phyloP scores from a whole-genome alignment of 1,140 invertebrate species.

The Manduca sexta region DNA sequence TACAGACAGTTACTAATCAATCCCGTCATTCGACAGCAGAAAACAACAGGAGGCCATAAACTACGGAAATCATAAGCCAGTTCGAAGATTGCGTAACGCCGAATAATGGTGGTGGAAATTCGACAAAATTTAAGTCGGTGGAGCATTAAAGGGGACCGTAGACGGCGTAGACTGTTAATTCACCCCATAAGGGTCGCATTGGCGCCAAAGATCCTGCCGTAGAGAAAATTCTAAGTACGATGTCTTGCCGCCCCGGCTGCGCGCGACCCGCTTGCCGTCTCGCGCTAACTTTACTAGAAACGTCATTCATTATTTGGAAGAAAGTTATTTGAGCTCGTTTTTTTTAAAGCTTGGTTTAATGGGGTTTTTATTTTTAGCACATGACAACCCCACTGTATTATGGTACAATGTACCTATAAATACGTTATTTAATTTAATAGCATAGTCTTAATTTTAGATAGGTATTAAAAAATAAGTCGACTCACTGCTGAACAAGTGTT shows the following conservation, averaged over 20 bases:
- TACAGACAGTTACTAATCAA: too few relatives aligned
- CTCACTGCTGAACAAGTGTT: too few relatives aligned
- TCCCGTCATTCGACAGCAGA: slow-evolving; percentile 5
- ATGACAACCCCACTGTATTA: too few relatives aligned
- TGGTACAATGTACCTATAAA: too few relatives aligned
- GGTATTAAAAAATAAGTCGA: too few relatives aligned
- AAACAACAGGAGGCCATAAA: slow-evolving; percentile 36
- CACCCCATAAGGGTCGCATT: slow-evolving; percentile 66
- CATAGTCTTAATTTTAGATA: too few relatives aligned
- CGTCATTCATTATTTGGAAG: background rate
- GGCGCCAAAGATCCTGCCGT: slow-evolving; percentile 65
- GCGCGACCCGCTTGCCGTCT: slow-evolving; percentile 13
- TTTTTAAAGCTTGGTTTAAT: background rate
- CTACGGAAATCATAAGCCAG: slow-evolving; percentile 56
- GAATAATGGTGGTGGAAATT: slow-evolving; percentile 63
- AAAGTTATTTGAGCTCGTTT: too few relatives aligned
- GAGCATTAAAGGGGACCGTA: slow-evolving; percentile 63
- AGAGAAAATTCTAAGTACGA: slow-evolving; percentile 65
- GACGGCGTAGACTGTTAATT: slow-evolving; percentile 65
- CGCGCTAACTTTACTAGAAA: slow-evolving; percentile 1
- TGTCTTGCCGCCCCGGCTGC: slow-evolving; percentile 29
- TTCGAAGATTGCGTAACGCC: slow-evolving; percentile 56
- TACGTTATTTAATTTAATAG: too few relatives aligned
- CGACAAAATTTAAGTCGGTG: slow-evolving; percentile 68
- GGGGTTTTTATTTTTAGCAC: too few relatives aligned